A percentile compares a stretch with the other conserved stretches of the same genome.
Evolutionary conservation across 2,797 vertebrate species (phyloP).

Genomic region (Coregonus sp.): DNA sequence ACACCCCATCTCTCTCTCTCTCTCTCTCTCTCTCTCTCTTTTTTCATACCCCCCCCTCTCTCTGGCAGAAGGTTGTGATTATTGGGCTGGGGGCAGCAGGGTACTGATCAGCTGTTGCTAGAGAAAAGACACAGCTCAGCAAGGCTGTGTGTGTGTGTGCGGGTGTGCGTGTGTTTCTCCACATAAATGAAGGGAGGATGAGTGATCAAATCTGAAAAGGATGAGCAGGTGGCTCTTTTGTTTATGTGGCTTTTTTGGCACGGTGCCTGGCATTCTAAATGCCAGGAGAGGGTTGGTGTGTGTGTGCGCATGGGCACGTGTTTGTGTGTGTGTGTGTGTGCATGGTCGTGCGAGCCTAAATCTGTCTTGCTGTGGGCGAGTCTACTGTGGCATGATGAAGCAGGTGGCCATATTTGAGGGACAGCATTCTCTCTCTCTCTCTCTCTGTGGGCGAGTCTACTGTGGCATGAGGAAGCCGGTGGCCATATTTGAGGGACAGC

Average conservation of each 20-base stretch:
- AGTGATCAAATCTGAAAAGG: conserved; percentile 61
- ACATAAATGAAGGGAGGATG: conserved; percentile 47
- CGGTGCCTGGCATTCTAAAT: conserved; percentile 48
- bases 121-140: conserved; percentile 59
- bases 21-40: conserved; percentile 1
- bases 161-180: conserved; percentile 17
- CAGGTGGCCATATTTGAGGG: conserved; percentile 55
- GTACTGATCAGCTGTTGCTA: conserved; percentile 65
- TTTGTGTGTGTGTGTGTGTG: conserved; percentile 12
- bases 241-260: conserved; percentile 58
- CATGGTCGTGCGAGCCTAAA: conserved; percentile 17
- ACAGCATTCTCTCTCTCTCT: conserved; percentile 14
- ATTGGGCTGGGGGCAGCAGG: conserved; percentile 39
- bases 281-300: conserved; percentile 24
- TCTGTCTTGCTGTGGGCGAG: conserved; percentile 34
- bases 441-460: neutral
- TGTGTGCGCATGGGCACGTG: conserved; percentile 24
- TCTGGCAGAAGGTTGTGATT: conserved; percentile 51
- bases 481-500: conserved; percentile 48
- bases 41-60: conserved; percentile 4
- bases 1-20: neutral
- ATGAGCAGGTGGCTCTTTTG: conserved; percentile 66
- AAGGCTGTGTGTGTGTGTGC: conserved; percentile 24
- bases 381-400: conserved; percentile 41
- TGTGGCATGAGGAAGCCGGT: conserved; percentile 48